Conservation (phyloP, 1,140 invertebrate species). For the Alviniconcha marisindica region DNA sequence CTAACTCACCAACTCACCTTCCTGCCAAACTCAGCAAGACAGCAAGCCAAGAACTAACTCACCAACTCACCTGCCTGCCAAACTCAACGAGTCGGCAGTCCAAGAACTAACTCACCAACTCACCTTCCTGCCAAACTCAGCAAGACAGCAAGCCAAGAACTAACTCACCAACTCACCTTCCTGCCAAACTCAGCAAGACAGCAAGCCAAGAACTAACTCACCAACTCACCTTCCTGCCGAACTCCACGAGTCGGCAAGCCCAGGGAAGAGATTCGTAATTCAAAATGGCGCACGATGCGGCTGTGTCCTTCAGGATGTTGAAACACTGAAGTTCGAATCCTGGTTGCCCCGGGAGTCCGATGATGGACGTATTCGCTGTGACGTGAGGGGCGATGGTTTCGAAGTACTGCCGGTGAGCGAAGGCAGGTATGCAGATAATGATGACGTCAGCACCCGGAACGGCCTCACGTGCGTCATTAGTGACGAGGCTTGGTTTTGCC, state of each 20-base stretch:
- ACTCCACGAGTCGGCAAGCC: constrained; percentile 59
- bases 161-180: too few relatives aligned
- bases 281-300: constrained; percentile 44
- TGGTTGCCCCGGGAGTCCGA: constrained; percentile 58
- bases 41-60: too few relatives aligned
- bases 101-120: too few relatives aligned
- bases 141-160: too few relatives aligned
- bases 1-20: too few relatives aligned
- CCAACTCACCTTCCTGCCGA: constrained; percentile 52
- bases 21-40: too few relatives aligned
- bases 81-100: too few relatives aligned
- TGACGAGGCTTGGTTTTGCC: constrained; percentile 45
- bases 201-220: too few relatives aligned
- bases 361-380: constrained; percentile 45
- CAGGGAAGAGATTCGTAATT: constrained; percentile 62
- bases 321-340: constrained; percentile 65
- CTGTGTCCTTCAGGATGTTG: constrained; percentile 39
- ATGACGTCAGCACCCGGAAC: constrained; percentile 52
- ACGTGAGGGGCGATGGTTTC: constrained; percentile 51
- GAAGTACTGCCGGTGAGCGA: constrained; percentile 57
- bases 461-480: constrained; percentile 46
- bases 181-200: too few relatives aligned
- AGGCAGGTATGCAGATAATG: constrained; percentile 56
- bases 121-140: too few relatives aligned
- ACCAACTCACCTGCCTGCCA: too few relatives aligned